Base-by-base conservation (phyloP, 2,797 vertebrate species). In the Enteromius argenteus region DNA sequence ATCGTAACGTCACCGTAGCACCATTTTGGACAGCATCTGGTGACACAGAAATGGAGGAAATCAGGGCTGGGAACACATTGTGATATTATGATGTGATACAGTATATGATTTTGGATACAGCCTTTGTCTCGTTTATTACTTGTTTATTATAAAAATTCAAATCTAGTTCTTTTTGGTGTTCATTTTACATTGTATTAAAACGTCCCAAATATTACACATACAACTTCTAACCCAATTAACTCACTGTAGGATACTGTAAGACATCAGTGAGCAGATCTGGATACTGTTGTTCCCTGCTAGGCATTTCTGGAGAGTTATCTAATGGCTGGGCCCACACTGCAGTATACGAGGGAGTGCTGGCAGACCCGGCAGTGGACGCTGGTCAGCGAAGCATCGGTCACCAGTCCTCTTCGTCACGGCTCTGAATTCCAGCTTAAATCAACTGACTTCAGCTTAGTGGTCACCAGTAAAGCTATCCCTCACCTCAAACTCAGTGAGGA, bases 251-350 rank as follows among this genome's bases (percentile, higher is more conserved):
- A 21, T 58, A 80, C 17, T 23, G 51, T 4, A 56, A 62, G 51
- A 30, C 64, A 42, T 44, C 3, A 46, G 8, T 27, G n/a, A 60
- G 35, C 60, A 56, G 7, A 81, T 66, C 17, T 51, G 39, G 14
- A 13, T 83, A 2, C 35, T 81, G 5, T 81, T 44, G 68, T 77
- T 60, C 37, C 60, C 73, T 80, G 11, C 37, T 92, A 99, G 98
- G 97, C 97, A 79, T 99, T 99, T 91, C 96, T 99, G 3, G 98
- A 99, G 89, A 95, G 96, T 84, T 99, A 99, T 92, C 95, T 99
- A 89, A 92, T 87, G 21, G 94, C 97, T 0, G 96, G 98, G 76
- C 97, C 98, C 23, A 98, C 97, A 73, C 93, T 98, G 86, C 97
- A 98, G 91, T 99, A 99, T 0, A 95, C 95, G 76, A 94, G 92